A percentile compares a stretch with the other conserved stretches of the same genome.
Evolutionary conservation across 1,140 invertebrate genomes (phyloP).

Genomic region (Homalodisca vitripennis): DNA sequence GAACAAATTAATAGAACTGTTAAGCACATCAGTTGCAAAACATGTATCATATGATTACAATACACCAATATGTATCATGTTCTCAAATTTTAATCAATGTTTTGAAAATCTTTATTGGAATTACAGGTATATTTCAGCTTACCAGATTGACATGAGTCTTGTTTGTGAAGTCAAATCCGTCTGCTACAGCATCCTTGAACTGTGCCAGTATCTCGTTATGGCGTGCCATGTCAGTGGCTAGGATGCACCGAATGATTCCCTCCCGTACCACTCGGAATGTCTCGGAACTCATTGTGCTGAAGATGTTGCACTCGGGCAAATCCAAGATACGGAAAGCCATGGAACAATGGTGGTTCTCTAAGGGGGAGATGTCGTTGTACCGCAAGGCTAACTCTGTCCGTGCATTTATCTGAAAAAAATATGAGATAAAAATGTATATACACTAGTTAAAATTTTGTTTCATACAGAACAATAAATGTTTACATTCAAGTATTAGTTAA

Average conservation of each 20-base stretch:
- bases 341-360: slow-evolving; percentile 89
- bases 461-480: too few species aligned
- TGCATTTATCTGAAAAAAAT: slow-evolving; percentile 80
- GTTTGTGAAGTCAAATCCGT: slow-evolving; percentile 69
- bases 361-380: slow-evolving; percentile 86
- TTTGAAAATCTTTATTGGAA: too few species aligned
- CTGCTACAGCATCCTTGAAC: slow-evolving; percentile 66
- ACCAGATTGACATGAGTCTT: slow-evolving; percentile 78
- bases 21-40: too few species aligned
- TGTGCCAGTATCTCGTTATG: slow-evolving; percentile 83
- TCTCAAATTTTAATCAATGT: too few species aligned
- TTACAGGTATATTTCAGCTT: too few species aligned
- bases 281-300: slow-evolving; percentile 63
- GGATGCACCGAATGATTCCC: slow-evolving; percentile 80
- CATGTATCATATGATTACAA: too few species aligned
- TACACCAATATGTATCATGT: too few species aligned
- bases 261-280: slow-evolving; percentile 66
- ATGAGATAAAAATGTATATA: too few species aligned
- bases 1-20: too few species aligned
- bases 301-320: slow-evolving; percentile 74
- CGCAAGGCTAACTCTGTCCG: slow-evolving; percentile 79
- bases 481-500: too few species aligned
- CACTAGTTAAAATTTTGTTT: too few species aligned
- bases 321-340: slow-evolving; percentile 81
- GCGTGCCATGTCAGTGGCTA: slow-evolving; percentile 85